Evolutionary conservation across 2,888 invertebrate species (phyloP), one percentile per base, ranked within the genome.

Genomic region (Ennomos fuscantarius): DNA sequence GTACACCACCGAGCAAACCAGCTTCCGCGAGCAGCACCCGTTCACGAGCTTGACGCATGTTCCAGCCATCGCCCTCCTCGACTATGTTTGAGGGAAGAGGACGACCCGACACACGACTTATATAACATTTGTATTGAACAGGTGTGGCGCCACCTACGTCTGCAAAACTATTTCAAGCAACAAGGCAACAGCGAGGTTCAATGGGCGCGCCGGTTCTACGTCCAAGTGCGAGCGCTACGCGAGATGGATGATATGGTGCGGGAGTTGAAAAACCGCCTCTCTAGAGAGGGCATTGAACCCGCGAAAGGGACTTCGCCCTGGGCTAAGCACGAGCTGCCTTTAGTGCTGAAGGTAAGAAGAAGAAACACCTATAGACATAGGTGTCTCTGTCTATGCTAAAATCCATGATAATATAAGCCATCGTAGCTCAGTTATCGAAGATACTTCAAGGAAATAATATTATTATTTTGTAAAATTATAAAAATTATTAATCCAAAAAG

Each of bases 231-330:
- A n/a, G 94, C 95, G 0, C 82, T 98, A 49, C 92, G 93, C 8
- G 97, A 97, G 76, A 94, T 97, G 79, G 93, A 95, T 69, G 93
- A 94, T 24, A 80, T 98, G 55, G 94, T 96, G 1, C 83, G 88
- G 0, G 98, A 98, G 66, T 82, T 98, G 41, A 94, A 92, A 10
- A 59, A 72, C 15, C 93, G 97, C 0, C 90, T 98, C 6, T 75
- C 87, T 1, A 54, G 73, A 0, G 81, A 95, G 57, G 94, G 95
- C 49, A 94, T 97, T 42, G 93, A 91, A 41, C 86, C 93, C 40
- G 86, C 91, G 5, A 81, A 81, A 0, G 93, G 67, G 0, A 59
- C 66, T 43, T 78, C 86, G 48, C 84, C 86, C 1, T 92, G 92
- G 91, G 74, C 72, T 57, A 81, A 76, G 35, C 73, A 78, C 15